A percentile compares a stretch with the other conserved stretches of the same genome.
These are phyloP conservation scores for Acanthurus leucopareius DNA, from an alignment of 2,797 vertebrate genomes.

Conservation along the genomic window DNA sequence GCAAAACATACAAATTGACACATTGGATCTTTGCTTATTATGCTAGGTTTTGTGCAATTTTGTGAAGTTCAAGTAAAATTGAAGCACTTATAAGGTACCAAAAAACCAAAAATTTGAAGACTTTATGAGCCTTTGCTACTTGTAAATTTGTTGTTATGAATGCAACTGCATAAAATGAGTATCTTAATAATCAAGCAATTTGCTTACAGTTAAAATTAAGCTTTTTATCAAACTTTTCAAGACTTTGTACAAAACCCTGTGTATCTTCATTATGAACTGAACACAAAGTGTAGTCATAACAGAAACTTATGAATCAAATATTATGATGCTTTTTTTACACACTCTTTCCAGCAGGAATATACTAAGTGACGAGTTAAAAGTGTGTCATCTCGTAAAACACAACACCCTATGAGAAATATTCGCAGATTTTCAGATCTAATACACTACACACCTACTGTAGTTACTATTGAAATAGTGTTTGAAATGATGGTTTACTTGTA, in stretches of 20 bases:
- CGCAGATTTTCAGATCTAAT: not conserved
- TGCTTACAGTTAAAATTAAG: too few species aligned
- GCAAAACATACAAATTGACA: slow-evolving; percentile 53
- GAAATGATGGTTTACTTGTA: not conserved
- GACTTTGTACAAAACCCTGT: too few species aligned
- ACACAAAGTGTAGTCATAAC: not conserved
- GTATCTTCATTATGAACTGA: not conserved
- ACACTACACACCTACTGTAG: not conserved
- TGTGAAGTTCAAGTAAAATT: too few species aligned
- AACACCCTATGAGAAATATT: not conserved
- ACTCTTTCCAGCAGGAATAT: not conserved
- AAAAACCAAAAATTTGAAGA: too few species aligned
- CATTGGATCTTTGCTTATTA: slow-evolving; percentile 1
- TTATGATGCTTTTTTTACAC: not conserved
- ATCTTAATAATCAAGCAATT: too few species aligned
- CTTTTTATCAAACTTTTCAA: too few species aligned
- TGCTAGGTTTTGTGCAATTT: too few species aligned
- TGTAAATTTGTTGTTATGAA: too few species aligned
- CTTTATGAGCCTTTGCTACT: too few species aligned
- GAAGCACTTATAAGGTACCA: too few species aligned
- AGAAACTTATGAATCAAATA: not conserved
- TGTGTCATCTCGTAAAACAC: not conserved
- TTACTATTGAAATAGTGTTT: not conserved
- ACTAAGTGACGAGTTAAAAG: not conserved
- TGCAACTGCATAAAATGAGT: too few species aligned